phyloP scores from a whole-genome alignment of 2,888 invertebrate species.

The Sinotaia quadrata region DNA sequence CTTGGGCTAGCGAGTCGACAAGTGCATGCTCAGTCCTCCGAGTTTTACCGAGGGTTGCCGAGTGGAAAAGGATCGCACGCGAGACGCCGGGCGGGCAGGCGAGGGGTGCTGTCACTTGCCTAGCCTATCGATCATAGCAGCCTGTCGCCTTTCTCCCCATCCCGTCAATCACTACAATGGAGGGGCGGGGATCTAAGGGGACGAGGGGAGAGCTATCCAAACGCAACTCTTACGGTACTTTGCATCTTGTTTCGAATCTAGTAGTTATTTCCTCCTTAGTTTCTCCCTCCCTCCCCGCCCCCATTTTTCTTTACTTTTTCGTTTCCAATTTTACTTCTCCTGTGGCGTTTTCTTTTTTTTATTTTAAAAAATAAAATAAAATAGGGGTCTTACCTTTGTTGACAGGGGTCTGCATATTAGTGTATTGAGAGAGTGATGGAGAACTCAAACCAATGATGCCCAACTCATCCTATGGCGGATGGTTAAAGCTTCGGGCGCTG shows the following conservation, averaged over 20 bases:
- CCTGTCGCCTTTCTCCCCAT: constrained; percentile 21
- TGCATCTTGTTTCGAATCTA: too few relatives aligned
- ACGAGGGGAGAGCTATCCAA: too few relatives aligned
- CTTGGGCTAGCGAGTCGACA: background rate
- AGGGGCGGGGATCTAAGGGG: constrained; percentile 22
- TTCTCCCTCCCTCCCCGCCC: background rate
- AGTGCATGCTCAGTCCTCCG: background rate
- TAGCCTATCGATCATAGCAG: constrained; percentile 18
- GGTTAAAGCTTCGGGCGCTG: background rate
- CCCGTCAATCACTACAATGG: constrained; percentile 25
- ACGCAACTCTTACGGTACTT: too few relatives aligned
- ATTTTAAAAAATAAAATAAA: too few relatives aligned
- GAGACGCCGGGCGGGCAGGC: constrained; percentile 17
- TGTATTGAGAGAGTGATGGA: too few relatives aligned
- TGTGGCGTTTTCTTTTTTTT: too few relatives aligned
- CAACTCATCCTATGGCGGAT: too few relatives aligned
- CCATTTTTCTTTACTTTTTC: background rate
- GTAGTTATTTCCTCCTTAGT: too few relatives aligned
- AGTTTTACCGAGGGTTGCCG: background rate
- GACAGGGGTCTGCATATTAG: too few relatives aligned
- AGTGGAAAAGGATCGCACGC: constrained; percentile 13
- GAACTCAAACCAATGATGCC: too few relatives aligned
- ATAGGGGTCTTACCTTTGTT: too few relatives aligned
- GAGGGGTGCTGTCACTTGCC: constrained; percentile 18
- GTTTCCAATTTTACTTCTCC: too few relatives aligned